Conservation (phyloP, 2,888 invertebrate genomes). For the Aquatica leii region DNA sequence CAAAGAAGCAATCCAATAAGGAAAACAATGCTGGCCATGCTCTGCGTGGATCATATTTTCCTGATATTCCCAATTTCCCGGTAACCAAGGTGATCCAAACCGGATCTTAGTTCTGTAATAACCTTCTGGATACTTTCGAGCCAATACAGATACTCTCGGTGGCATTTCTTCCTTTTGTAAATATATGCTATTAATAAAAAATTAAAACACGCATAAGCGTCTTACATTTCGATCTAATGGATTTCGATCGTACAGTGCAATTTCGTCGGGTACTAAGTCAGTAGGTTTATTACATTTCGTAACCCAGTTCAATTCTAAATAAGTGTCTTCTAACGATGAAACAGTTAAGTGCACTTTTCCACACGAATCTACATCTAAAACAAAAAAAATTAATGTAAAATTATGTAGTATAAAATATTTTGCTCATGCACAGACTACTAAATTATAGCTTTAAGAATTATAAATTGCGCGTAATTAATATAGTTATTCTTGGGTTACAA, state of each 20-base stretch:
- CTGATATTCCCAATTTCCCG: slow-evolving; percentile 68
- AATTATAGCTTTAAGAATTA: too few relatives aligned
- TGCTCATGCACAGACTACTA: too few relatives aligned
- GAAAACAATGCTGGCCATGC: slow-evolving; percentile 68
- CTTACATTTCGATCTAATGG: slow-evolving; percentile 54
- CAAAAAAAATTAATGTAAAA: background rate
- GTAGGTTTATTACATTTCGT: slow-evolving; percentile 56
- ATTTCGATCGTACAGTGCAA: slow-evolving; percentile 54
- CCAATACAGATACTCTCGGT: slow-evolving; percentile 57
- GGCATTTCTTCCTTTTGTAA: slow-evolving; percentile 58
- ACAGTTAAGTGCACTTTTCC: slow-evolving; percentile 64
- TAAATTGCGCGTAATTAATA: too few relatives aligned
- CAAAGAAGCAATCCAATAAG: slow-evolving; percentile 76
- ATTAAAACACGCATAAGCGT: background rate
- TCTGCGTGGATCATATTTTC: slow-evolving; percentile 51
- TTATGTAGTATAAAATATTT: background rate
- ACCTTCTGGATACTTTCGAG: slow-evolving; percentile 59
- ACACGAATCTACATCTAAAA: slow-evolving; percentile 49
- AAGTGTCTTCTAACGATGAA: slow-evolving; percentile 61
- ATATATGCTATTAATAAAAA: background rate
- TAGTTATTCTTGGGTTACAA: too few relatives aligned
- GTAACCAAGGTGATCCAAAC: slow-evolving; percentile 65
- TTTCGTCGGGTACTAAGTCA: slow-evolving; percentile 52
- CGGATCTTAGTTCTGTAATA: slow-evolving; percentile 64
- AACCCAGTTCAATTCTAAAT: slow-evolving; percentile 64